phyloP scores from a whole-genome alignment of 2,113 vertebrate species.

The Rhinoderma darwinii region DNA sequence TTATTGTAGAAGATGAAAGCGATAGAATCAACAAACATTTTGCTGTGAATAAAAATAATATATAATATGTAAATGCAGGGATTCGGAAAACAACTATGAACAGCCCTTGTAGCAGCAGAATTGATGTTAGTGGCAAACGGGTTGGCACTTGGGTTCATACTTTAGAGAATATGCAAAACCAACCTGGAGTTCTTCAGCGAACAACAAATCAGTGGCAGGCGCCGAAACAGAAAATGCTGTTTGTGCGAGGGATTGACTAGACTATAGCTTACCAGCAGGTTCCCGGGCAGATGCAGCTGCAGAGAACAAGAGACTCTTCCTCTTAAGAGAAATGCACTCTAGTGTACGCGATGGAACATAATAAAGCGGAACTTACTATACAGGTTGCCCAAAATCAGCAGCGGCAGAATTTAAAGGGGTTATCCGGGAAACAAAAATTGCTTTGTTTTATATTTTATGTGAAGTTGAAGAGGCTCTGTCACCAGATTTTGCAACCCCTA shows the following conservation, averaged over 20 bases:
- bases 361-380: background rate
- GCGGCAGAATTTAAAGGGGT: background rate
- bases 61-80: too few relatives aligned
- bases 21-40: background rate
- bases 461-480: too few relatives aligned
- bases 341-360: background rate
- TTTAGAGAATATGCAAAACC: background rate
- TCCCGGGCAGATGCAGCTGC: background rate
- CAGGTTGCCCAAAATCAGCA: background rate
- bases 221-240: background rate
- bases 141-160: background rate
- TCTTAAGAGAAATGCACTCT: too few relatives aligned
- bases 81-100: background rate
- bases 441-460: too few relatives aligned
- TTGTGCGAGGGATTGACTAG: background rate
- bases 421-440: too few relatives aligned
- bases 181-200: background rate
- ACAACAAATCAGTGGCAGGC: background rate
- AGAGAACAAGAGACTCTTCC: background rate
- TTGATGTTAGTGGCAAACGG: background rate
- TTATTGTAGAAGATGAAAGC: background rate
- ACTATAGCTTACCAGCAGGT: background rate
- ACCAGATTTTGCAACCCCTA: too few relatives aligned
- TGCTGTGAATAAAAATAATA: background rate
- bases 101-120: background rate